Base-by-base conservation (phyloP, 2,113 vertebrate species). In the Gnathonemus longibarbis region DNA sequence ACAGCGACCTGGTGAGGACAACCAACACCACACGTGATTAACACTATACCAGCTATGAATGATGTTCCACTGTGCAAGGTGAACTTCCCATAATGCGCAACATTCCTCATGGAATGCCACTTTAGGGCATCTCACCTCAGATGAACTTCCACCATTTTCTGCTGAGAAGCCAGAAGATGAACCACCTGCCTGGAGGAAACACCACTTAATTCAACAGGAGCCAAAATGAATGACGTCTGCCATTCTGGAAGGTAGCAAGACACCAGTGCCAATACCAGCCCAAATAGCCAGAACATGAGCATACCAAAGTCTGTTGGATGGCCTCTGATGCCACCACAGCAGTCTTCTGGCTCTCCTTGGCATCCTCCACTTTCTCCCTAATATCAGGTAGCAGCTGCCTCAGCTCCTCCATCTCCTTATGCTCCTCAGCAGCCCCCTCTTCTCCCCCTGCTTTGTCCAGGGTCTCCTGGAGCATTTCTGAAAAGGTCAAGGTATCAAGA, bases 311-410 rank as follows among this genome's bases (percentile, higher is more conserved):
- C 92, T 98, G 97, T 91, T 98, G 97, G 91, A 99, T 96, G 86
- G 97, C 98, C 91, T 97, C 92, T 45, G 98, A 97, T 42, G 98
- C 97, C 39, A 95, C 94, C 89, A 94, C 96, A 87, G 95, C 96
- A 0, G 96, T 98, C 91, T 93, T 97, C 91, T 98, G 97, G 91
- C 97, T 98, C 84, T 99, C 98, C 93, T 98, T 98, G 39, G 98
- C 96, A 93, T 99, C 98, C 89, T 99, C 98, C 62, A 99, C 97
- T 93, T 99, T 99, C 90, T 99, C 98, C 90, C 92, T 94, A 91
- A 99, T 98, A 91, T 99, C 98, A 24, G 98, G 98, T 88, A 99
- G 96, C 86, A 99, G 93, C 87, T 95, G 97, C 90, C 97, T 97
- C 91, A 99, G 93, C 58, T 99, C 98, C 77, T 97, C 97, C 62